Evolutionary conservation across 2,888 invertebrate species (phyloP).

Genomic region (Idaea aversata): DNA sequence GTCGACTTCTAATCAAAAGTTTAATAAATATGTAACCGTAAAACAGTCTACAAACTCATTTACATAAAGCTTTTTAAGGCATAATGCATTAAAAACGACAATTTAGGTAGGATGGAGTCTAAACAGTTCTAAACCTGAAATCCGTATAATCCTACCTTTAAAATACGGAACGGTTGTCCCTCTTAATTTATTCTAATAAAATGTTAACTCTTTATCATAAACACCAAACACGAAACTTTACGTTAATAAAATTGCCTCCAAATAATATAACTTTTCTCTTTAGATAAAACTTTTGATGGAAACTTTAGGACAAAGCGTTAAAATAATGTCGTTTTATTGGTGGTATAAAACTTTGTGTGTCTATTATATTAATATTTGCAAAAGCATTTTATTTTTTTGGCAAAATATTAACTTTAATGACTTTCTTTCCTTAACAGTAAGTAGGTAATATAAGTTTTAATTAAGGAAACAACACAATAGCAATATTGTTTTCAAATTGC

Average conservation of each 20-base stretch:
- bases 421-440: background rate
- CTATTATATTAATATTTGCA: background rate
- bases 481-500: background rate
- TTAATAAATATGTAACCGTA: too few relatives aligned
- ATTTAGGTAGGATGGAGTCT: background rate
- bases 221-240: background rate
- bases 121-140: constrained; percentile 2
- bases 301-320: constrained; percentile 1
- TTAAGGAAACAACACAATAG: background rate
- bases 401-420: background rate
- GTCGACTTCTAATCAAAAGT: too few relatives aligned
- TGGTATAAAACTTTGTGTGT: background rate
- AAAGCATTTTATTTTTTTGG: background rate
- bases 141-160: background rate
- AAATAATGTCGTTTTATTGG: background rate
- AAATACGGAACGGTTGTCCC: background rate
- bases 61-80: constrained; percentile 10
- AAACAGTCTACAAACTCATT: constrained; percentile 2
- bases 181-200: background rate
- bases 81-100: constrained; percentile 5
- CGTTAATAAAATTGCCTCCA: background rate
- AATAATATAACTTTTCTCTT: background rate
- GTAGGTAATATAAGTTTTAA: background rate
- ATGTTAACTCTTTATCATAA: constrained; percentile 1
- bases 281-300: background rate